phyloP scores from a whole-genome alignment of 2,113 vertebrate species.

The Hydrochoerus hydrochaeris region DNA sequence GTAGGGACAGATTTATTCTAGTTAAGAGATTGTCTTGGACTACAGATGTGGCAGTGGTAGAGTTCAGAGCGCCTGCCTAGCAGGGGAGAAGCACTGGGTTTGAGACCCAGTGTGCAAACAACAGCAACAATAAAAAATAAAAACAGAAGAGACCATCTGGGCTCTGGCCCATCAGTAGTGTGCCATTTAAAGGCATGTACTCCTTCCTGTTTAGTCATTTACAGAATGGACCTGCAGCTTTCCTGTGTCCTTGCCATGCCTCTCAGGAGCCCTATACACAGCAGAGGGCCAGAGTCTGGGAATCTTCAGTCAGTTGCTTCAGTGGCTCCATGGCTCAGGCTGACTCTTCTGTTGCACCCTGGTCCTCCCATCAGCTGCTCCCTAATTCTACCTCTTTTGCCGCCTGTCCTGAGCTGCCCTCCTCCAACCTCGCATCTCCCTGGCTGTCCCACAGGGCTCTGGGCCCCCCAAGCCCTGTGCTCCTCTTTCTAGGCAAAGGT shows the following conservation, averaged over 20 bases:
- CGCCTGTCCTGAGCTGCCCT: neutral
- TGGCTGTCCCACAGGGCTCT: too few species aligned
- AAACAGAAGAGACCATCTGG: neutral
- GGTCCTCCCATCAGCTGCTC: neutral
- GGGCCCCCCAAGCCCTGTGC: accelerated
- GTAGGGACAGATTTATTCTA: neutral
- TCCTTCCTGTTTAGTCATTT: neutral
- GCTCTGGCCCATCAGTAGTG: neutral
- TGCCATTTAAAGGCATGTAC: neutral
- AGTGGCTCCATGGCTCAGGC: accelerated
- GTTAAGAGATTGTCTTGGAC: neutral
- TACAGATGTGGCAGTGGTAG: neutral
- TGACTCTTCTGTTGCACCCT: too few species aligned
- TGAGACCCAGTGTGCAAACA: neutral
- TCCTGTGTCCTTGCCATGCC: accelerated
- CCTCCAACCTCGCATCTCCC: accelerated
- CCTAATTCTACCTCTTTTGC: neutral
- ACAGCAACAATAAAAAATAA: neutral
- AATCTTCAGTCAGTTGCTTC: neutral
- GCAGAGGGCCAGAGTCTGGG: neutral
- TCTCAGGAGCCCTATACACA: neutral
- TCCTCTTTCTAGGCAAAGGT: neutral
- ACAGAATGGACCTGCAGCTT: neutral
- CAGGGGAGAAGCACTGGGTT: neutral
- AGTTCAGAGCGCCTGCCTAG: neutral